Conservation (phyloP, 2,113 vertebrate genomes). For the Kryptolebias marmoratus region DNA sequence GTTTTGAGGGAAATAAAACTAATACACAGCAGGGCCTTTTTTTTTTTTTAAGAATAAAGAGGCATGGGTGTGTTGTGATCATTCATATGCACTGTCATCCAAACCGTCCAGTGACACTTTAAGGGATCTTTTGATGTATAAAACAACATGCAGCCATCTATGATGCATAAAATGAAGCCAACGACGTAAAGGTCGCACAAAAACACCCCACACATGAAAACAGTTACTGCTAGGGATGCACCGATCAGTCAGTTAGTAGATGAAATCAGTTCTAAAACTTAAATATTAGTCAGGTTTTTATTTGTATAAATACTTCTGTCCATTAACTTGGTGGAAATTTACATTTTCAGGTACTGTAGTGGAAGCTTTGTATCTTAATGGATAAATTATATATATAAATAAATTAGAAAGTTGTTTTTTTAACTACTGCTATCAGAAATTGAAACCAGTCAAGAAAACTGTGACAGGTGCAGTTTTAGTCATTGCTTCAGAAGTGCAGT, state of each 20-base stretch:
- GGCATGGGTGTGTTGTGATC: slow-evolving; percentile 25
- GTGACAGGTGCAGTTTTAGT: too few relatives aligned
- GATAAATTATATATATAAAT: too few relatives aligned
- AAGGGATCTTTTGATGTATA: slow-evolving; percentile 4
- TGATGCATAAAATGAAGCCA: slow-evolving; percentile 44
- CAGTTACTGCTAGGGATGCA: background rate
- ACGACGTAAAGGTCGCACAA: slow-evolving; percentile 30
- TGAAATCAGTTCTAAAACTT: too few relatives aligned
- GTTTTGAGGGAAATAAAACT: slow-evolving; percentile 38
- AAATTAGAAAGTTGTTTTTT: too few relatives aligned
- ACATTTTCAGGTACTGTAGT: too few relatives aligned
- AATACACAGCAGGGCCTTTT: slow-evolving; percentile 8
- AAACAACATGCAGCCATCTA: slow-evolving; percentile 24
- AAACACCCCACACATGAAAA: slow-evolving; percentile 8
- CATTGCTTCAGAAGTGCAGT: too few relatives aligned
- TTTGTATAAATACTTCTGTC: too few relatives aligned
- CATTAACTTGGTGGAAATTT: too few relatives aligned
- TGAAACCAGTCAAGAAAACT: too few relatives aligned
- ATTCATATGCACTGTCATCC: slow-evolving; percentile 21
- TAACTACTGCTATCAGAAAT: too few relatives aligned
- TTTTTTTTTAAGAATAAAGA: background rate
- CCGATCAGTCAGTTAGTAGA: background rate
- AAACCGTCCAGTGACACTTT: background rate
- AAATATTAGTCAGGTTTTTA: too few relatives aligned
- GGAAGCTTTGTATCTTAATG: too few relatives aligned